A percentile compares a stretch with the other conserved stretches of the same genome.
These are phyloP conservation scores for Troilus luridus DNA, from an alignment of 2,888 invertebrate genomes.

Conservation along the genomic window DNA sequence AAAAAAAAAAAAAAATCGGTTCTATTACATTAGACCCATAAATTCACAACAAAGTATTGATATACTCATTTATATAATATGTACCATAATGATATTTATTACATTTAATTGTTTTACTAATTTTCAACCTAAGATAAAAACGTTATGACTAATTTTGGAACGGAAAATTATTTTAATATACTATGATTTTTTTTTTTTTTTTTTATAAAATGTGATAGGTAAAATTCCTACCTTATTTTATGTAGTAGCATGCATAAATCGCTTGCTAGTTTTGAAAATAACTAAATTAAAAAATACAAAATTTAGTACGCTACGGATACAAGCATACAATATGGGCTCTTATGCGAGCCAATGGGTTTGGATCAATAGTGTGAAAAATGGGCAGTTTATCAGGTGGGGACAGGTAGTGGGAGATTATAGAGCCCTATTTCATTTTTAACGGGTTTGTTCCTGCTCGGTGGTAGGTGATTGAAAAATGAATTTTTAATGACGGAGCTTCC, in stretches of 20 bases:
- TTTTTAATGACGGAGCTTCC: constrained; percentile 46
- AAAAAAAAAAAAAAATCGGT: too few species aligned
- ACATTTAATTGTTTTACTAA: too few species aligned
- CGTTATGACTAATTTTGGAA: neutral
- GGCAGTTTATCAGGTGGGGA: constrained; percentile 31
- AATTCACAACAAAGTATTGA: too few species aligned
- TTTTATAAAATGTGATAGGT: too few species aligned
- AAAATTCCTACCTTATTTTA: too few species aligned
- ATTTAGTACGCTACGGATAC: neutral
- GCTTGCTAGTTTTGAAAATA: too few species aligned
- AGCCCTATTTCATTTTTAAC: constrained; percentile 54
- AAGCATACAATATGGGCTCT: neutral
- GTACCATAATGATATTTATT: too few species aligned
- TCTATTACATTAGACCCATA: too few species aligned
- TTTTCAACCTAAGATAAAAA: too few species aligned
- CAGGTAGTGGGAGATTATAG: constrained; percentile 54
- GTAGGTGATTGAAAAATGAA: constrained; percentile 57
- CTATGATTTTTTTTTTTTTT: too few species aligned
- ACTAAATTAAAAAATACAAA: neutral
- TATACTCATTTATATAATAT: too few species aligned
- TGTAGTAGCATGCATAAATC: too few species aligned
- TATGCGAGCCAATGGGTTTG: neutral
- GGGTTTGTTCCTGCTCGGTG: constrained; percentile 42
- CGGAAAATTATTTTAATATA: neutral
- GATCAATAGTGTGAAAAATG: constrained; percentile 32